Conservation (phyloP, 2,797 vertebrate genomes). For the Poeciliopsis presidionis region DNA sequence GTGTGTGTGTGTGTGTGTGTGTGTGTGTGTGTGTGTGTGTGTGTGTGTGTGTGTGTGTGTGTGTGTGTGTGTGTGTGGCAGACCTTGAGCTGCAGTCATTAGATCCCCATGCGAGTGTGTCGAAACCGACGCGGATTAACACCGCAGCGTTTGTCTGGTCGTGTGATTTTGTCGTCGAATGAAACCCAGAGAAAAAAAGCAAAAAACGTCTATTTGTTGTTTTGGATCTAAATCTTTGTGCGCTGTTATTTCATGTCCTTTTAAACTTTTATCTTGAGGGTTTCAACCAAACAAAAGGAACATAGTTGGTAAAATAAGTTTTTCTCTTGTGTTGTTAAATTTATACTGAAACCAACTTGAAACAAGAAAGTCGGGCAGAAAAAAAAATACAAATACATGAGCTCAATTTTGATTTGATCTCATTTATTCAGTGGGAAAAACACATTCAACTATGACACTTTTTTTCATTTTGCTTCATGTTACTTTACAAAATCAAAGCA, state of each 20-base stretch:
- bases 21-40: no score
- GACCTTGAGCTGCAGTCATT: neutral
- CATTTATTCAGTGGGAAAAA: neutral
- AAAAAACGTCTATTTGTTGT: conserved; percentile 3
- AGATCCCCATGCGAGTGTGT: neutral
- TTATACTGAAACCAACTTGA: neutral
- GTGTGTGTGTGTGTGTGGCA: neutral
- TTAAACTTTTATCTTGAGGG: neutral
- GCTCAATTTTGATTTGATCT: neutral
- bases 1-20: no score
- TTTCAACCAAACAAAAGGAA: neutral
- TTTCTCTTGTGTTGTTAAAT: neutral
- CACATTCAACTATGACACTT: no score
- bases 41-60: no score
- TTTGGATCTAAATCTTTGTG: conserved; percentile 25
- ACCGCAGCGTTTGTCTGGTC: conserved; percentile 14
- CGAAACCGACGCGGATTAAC: conserved; percentile 9
- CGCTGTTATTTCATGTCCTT: conserved; percentile 22
- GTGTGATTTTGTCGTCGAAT: conserved; percentile 6
- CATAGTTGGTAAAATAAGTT: neutral
- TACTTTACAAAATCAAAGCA: neutral
- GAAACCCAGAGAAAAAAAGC: neutral
- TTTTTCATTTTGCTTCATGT: neutral
- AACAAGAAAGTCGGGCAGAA: neutral
- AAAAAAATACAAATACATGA: neutral